phyloP scores from a whole-genome alignment of 2,797 vertebrate genomes.

The Jordanella pulchra region DNA sequence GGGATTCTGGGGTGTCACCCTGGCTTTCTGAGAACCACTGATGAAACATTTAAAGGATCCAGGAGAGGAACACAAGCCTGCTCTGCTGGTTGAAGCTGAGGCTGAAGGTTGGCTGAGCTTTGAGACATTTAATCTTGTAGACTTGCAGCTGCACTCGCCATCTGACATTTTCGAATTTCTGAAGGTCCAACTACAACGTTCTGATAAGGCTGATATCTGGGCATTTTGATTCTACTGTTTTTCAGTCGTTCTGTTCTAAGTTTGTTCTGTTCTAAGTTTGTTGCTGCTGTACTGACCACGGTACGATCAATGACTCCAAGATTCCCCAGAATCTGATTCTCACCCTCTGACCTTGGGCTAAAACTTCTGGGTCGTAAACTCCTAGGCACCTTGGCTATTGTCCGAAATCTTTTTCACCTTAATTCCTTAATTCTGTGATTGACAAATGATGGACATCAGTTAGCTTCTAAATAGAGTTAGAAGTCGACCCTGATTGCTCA shows the following conservation, averaged over 20 bases:
- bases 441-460: no score
- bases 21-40: background rate
- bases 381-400: no score
- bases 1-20: constrained; percentile 2
- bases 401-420: no score
- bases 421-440: no score
- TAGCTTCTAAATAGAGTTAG: no score
- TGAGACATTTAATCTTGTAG: background rate
- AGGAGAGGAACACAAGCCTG: background rate
- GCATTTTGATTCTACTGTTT: background rate
- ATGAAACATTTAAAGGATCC: constrained; percentile 15
- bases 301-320: background rate
- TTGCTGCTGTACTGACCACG: background rate
- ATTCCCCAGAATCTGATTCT: no score
- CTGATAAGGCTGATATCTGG: background rate
- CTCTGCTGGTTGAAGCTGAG: constrained; percentile 4
- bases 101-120: background rate
- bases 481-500: no score
- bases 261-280: background rate
- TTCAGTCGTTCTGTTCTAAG: background rate
- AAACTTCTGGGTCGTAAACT: no score
- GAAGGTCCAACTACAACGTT: background rate
- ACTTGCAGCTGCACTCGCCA: background rate
- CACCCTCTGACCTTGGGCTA: no score
- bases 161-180: no score